Conservation (phyloP, 2,888 invertebrate species). For the Gibbula magus region DNA sequence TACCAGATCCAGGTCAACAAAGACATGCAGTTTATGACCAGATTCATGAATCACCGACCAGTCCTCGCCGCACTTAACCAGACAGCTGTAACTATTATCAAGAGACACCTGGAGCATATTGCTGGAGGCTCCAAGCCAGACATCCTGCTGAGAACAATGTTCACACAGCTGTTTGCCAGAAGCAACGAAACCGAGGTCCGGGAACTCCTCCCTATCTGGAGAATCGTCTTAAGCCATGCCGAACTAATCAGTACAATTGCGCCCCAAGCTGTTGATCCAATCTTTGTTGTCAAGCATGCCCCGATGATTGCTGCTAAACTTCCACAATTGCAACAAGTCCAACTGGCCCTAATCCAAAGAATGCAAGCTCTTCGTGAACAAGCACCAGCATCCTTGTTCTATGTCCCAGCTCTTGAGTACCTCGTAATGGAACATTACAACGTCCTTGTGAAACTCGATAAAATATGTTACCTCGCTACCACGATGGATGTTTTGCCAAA, state of each 20-base stretch:
- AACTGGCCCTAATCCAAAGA: neutral
- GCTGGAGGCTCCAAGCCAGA: conserved; percentile 1
- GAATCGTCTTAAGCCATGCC: neutral
- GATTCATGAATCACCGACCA: conserved; percentile 11
- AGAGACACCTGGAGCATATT: neutral
- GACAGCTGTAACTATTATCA: conserved; percentile 10
- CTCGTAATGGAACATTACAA: conserved; percentile 2
- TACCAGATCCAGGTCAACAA: conserved; percentile 45
- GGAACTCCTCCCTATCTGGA: neutral
- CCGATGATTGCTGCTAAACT: neutral
- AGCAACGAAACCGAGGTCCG: neutral
- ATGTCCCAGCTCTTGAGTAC: neutral
- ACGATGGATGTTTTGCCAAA: neutral
- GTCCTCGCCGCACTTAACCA: neutral
- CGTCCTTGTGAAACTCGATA: neutral
- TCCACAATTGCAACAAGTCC: neutral
- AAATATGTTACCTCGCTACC: neutral
- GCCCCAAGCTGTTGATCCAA: conserved; percentile 1
- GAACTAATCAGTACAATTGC: neutral
- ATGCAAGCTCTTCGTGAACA: neutral
- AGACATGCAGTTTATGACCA: conserved; percentile 37
- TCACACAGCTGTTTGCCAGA: neutral
- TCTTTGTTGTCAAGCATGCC: neutral
- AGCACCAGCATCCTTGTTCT: neutral
- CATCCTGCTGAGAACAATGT: neutral